Percentiles rank a stretch among this genome's conserved stretches.
These are phyloP conservation scores for Chaetorhynchus papuensis DNA, from an alignment of 2,113 vertebrate species.

Conservation along the genomic window DNA sequence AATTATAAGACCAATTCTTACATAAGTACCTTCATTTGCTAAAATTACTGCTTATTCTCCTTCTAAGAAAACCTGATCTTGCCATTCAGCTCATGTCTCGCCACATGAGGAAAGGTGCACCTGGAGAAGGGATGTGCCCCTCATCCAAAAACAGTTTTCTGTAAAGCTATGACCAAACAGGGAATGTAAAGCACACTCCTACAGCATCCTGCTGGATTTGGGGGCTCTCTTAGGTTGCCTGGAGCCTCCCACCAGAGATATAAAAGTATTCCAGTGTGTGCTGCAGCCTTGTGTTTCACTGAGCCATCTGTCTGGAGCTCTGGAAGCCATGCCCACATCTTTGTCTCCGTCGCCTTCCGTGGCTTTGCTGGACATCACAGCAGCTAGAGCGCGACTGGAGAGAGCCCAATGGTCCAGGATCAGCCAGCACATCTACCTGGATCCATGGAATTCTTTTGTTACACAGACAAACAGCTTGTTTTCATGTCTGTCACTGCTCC, in stretches of 20 bases:
- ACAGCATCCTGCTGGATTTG: not conserved
- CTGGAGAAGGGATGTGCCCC: not conserved
- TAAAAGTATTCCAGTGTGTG: slow-evolving; percentile 6
- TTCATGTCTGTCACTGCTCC: not conserved
- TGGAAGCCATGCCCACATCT: not conserved
- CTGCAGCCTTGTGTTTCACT: not conserved
- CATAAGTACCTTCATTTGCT: not conserved
- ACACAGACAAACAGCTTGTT: not conserved
- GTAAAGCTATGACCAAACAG: not conserved
- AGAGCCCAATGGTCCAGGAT: not conserved
- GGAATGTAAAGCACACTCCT: not conserved
- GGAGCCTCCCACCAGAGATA: slow-evolving; percentile 44
- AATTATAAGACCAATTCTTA: not conserved
- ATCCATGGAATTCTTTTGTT: not conserved
- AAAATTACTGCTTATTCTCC: not conserved
- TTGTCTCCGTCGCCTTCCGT: accelerated
- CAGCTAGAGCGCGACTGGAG: not conserved
- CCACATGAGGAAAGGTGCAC: not conserved
- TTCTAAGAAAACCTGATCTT: not conserved
- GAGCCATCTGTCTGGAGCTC: slow-evolving; percentile 1
- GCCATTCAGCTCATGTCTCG: not conserved
- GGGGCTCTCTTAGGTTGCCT: slow-evolving; percentile 20
- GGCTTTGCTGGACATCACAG: not conserved
- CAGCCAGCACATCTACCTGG: not conserved
- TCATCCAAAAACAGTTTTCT: not conserved